Conservation (phyloP, 2,797 vertebrate genomes). For the Clarias pachynema region DNA sequence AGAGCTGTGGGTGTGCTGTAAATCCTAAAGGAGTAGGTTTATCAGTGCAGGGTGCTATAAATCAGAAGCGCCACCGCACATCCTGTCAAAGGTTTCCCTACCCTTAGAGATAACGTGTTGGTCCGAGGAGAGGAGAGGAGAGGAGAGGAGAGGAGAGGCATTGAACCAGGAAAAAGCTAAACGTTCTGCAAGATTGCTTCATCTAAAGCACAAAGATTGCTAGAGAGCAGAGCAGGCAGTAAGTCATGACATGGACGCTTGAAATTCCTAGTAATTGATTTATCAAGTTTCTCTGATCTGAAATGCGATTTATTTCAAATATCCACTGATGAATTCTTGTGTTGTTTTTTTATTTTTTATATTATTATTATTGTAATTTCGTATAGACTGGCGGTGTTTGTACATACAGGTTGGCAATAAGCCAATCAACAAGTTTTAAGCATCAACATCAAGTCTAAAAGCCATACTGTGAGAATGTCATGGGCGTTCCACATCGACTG, state of each 20-base stretch:
- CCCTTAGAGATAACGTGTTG: not conserved
- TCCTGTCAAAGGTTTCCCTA: not conserved
- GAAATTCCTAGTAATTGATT: not conserved
- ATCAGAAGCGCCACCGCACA: constrained; percentile 32
- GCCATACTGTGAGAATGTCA: too few relatives aligned
- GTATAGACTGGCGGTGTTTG: too few relatives aligned
- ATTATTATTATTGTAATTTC: too few relatives aligned
- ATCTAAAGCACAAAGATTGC: not conserved
- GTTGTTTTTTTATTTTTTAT: not conserved
- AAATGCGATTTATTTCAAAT: not conserved
- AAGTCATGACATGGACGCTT: not conserved
- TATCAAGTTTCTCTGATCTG: not conserved
- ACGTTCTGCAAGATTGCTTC: not conserved
- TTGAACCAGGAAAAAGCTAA: not conserved
- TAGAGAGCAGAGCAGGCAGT: too few relatives aligned
- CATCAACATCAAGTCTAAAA: too few relatives aligned
- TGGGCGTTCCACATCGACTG: too few relatives aligned
- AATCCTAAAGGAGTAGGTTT: constrained; percentile 17
- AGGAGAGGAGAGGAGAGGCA: constrained; percentile 13
- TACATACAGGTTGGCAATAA: too few relatives aligned
- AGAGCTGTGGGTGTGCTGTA: constrained; percentile 55
- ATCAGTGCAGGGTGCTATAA: constrained; percentile 20
- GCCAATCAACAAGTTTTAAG: too few relatives aligned
- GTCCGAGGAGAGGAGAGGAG: not conserved
- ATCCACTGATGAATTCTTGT: not conserved